These are phyloP conservation scores for Eptesicus fuscus DNA, from an alignment of 2,113 vertebrate species.

Conservation along the genomic window DNA sequence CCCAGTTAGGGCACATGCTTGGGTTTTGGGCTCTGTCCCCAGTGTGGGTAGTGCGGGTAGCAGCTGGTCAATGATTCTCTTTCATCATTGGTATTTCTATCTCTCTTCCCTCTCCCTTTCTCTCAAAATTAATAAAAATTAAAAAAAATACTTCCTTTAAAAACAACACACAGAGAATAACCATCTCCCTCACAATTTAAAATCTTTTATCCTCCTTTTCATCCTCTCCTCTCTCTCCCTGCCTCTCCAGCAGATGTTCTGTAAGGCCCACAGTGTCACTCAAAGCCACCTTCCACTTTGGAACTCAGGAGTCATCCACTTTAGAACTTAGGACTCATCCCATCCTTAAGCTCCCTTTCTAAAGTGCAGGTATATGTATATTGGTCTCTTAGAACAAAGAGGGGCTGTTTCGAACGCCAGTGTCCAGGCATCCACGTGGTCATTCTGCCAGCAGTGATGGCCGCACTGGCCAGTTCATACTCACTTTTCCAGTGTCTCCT, in stretches of 20 bases:
- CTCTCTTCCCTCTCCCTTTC: no score
- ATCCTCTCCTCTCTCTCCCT: background rate
- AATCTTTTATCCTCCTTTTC: background rate
- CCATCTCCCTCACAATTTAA: background rate
- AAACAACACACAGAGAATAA: background rate
- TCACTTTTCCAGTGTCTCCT: background rate
- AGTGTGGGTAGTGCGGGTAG: no score
- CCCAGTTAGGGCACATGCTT: no score
- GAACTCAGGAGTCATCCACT: background rate
- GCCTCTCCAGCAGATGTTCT: background rate
- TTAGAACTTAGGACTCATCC: background rate
- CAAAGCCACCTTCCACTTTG: background rate
- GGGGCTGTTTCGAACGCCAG: background rate
- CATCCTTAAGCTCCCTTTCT: background rate
- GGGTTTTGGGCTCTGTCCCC: no score
- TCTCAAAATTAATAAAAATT: no score
- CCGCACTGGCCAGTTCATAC: background rate
- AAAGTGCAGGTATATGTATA: background rate
- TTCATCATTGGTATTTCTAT: no score
- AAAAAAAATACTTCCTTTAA: no score
- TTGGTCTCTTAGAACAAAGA: background rate
- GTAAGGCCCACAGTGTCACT: background rate
- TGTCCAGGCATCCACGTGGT: background rate
- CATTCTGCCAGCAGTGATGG: background rate
- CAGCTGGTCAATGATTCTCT: no score